Percentiles rank a stretch among this genome's conserved stretches.
phyloP scores from a whole-genome alignment of 2,888 invertebrate genomes.

The Aelia acuminata region DNA sequence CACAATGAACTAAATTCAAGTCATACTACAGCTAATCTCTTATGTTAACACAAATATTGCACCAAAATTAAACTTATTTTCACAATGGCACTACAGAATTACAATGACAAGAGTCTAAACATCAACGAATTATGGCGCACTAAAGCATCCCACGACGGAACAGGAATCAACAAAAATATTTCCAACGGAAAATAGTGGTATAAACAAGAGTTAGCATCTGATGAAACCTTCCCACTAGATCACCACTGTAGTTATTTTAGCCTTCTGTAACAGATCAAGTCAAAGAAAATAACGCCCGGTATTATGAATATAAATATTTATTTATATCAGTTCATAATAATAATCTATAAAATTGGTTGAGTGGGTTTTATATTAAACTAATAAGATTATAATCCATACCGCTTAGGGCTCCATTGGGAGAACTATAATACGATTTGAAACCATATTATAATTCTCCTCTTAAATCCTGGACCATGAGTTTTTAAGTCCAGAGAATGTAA shows the following conservation, averaged over 20 bases:
- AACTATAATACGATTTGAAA: no score
- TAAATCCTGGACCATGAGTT: no score
- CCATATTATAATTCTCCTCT: no score
- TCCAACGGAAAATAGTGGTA: neutral
- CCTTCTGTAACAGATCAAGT: no score
- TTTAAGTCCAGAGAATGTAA: no score
- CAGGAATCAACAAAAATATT: neutral
- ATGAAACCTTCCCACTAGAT: conserved; percentile 22
- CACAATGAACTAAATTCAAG: neutral
- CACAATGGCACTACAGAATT: neutral
- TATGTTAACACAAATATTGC: neutral
- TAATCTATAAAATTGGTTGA: no score
- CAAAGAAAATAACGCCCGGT: no score
- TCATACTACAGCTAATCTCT: neutral
- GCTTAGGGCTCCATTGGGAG: no score
- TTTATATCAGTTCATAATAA: no score
- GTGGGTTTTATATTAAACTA: no score
- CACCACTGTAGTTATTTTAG: neutral
- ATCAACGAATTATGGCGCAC: neutral
- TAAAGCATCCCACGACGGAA: neutral
- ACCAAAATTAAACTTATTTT: neutral
- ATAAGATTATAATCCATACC: no score
- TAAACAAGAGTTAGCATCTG: neutral
- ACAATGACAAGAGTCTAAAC: neutral
- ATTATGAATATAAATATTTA: no score